These are phyloP conservation scores for Copidosoma aretas DNA, from an alignment of 2,888 invertebrate genomes.

Conservation along the genomic window DNA sequence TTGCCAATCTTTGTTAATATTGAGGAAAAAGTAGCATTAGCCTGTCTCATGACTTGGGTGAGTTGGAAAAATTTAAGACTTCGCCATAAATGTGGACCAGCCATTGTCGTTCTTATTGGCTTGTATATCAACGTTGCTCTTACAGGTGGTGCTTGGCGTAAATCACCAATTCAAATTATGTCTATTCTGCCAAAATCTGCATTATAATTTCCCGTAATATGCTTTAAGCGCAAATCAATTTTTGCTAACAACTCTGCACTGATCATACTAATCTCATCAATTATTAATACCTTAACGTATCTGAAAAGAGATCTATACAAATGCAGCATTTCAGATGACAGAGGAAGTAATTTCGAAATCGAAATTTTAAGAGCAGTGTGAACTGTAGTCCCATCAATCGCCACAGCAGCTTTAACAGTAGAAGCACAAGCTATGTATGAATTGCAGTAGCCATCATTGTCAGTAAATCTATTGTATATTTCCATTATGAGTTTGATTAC, in stretches of 20 bases:
- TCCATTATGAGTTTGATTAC: slow-evolving; percentile 58
- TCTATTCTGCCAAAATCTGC: slow-evolving; percentile 54
- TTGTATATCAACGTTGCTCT: slow-evolving; percentile 50
- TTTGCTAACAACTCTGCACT: slow-evolving; percentile 49
- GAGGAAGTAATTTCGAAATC: slow-evolving; percentile 50
- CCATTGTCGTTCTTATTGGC: slow-evolving; percentile 41
- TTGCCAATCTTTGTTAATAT: slow-evolving; percentile 53
- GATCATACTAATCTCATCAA: slow-evolving; percentile 57
- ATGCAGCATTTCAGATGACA: slow-evolving; percentile 54
- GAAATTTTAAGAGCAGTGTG: slow-evolving; percentile 47
- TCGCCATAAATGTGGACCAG: slow-evolving; percentile 51
- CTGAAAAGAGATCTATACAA: slow-evolving; percentile 47
- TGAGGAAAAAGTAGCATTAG: slow-evolving; percentile 50
- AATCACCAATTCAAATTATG: slow-evolving; percentile 56
- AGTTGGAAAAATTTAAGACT: slow-evolving; percentile 51
- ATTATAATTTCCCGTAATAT: slow-evolving; percentile 53
- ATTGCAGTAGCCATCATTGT: slow-evolving; percentile 53
- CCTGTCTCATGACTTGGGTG: slow-evolving; percentile 53
- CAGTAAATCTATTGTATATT: slow-evolving; percentile 56
- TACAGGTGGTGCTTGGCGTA: slow-evolving; percentile 56
- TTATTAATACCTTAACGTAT: slow-evolving; percentile 50
- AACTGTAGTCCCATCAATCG: slow-evolving; percentile 47
- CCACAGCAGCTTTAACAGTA: slow-evolving; percentile 51
- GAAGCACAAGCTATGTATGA: slow-evolving; percentile 52
- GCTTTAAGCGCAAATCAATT: slow-evolving; percentile 52